These are phyloP conservation scores for Ibidorhyncha struthersii DNA, from an alignment of 2,113 vertebrate genomes.

Conservation along the genomic window DNA sequence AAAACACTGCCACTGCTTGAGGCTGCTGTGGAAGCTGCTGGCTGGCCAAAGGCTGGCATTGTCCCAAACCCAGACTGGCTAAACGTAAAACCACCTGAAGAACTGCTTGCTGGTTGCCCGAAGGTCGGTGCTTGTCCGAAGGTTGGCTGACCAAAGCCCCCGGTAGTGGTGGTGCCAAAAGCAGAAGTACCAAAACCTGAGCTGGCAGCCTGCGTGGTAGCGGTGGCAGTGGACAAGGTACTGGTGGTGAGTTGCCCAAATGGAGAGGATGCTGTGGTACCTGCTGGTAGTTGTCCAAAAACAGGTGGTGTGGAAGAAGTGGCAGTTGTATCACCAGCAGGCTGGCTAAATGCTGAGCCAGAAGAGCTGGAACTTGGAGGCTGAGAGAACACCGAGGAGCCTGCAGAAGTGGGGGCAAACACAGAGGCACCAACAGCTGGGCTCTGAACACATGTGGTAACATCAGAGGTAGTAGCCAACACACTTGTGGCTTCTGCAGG, in stretches of 20 bases:
- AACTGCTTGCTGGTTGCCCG: conserved; percentile 78
- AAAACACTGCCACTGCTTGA: conserved; percentile 79
- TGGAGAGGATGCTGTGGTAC: conserved; percentile 50
- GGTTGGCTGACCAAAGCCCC: conserved; percentile 80
- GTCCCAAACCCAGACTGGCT: conserved; percentile 76
- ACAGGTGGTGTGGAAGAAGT: conserved; percentile 7
- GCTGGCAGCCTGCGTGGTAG: conserved; percentile 35
- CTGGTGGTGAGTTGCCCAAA: conserved; percentile 67
- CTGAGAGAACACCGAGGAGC: conserved; percentile 57
- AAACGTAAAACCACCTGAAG: conserved; percentile 80
- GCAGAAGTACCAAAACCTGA: conserved; percentile 74
- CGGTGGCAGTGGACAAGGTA: not conserved
- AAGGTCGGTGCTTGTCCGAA: conserved; percentile 86
- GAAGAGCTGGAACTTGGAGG: conserved; percentile 49
- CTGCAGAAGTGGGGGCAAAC: conserved; percentile 54
- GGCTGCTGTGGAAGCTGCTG: conserved; percentile 61
- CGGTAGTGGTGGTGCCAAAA: conserved; percentile 63
- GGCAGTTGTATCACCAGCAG: conserved; percentile 25
- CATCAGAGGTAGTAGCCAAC: not conserved
- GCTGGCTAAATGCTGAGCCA: conserved; percentile 74
- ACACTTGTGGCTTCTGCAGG: not conserved
- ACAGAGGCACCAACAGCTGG: not conserved
- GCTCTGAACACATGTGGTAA: not conserved
- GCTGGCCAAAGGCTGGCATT: conserved; percentile 78
- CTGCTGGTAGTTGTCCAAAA: conserved; percentile 70